Evolutionary conservation across 1,140 invertebrate genomes (phyloP), one percentile per base, ranked within the genome.

Genomic region (Zophobas atratus): DNA sequence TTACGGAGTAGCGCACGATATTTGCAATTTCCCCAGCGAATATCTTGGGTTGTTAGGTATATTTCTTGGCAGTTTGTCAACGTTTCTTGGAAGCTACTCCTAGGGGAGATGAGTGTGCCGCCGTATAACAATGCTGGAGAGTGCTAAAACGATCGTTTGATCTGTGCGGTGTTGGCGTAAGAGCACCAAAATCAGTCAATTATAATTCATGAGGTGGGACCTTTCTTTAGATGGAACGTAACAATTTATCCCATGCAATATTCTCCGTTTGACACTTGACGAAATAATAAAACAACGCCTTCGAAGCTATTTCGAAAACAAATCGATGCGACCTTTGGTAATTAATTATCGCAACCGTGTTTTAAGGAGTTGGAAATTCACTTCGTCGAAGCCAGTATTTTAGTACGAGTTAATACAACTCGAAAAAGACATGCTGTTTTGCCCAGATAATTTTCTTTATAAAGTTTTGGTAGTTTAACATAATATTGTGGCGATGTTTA

Each of bases 1-100:
- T 60, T 2, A 6, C 36, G n/a, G 34, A 6, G 8, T 39, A 60
- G 39, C 35, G 60, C 60, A 36, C 3, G 38, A 67, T 67, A 60
- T 67, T 55, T 67, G 60, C 60, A 43, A 67, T 67, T 74, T 74
- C 71, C 51, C 71, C 32, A 56, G 71, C 8, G 71, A 74, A 56
- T 72, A 8, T 74, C 51, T 67, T 67, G 43, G 56, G 60, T 67
- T 67, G 60, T 67, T 67, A 67, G 60, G 60, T 67, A 56, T 55
- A 56, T 74, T 57, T 74, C 71, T 72, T 74, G 55, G 71, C 71
- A 74, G 71, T 74, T 74, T 74, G 71, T 74, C 71, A 74, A 56
- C 71, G 55, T 74, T 74, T 74, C 55, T 67, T 67, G 60, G 60
- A 67, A 33, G 60, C 60, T 67, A 32, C 39, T 67, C 60, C 60